Evolutionary conservation across 1,140 invertebrate genomes (phyloP), one percentile per base, ranked within the genome.

Genomic region (Aphelinus certus): DNA sequence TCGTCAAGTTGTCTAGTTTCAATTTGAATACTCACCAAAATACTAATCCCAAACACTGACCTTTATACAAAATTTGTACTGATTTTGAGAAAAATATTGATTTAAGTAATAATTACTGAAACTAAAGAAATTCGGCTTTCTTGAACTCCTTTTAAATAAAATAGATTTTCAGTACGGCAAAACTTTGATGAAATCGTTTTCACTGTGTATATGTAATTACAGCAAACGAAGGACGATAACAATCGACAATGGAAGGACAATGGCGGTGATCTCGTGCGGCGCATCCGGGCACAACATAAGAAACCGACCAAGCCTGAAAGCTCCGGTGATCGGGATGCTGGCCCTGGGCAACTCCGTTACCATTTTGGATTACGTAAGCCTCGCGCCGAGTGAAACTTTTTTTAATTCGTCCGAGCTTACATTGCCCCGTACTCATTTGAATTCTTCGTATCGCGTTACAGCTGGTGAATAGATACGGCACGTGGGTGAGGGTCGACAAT

Each of bases 251-350:
- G 78, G 80, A 45, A 85, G 80, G 72, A 84, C 77, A 26, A 88
- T 88, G 86, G 76, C 86, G 6, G 94, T 95, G 2, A 90, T 95
- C 0, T 94, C 94, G 79, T 95, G 94, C 85, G 94, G 94, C 3
- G 92, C 93, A 53, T 95, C 93, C 43, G 94, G 94, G 7, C 94
- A 95, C 84, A 95, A 95, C 81, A 92, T 96, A 70, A 87, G 94
- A 53, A 91, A 90, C 76, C 87, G 89, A 75, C 94, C 95, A 1
- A 93, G 89, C 81, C 84, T 95, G n/a, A 92, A 93, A 83, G 93
- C 94, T 2, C 88, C 92, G 3, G 91, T 93, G 9, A 91, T 95
- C 64, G 94, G 94, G 9, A 94, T 94, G 90, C 82, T 95, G 1
- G 91, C 92, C 3, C 86, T 94, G 48, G 93, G 93, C n/a, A 94